Base-by-base conservation (phyloP, 2,797 vertebrate genomes). In the Eulemur coronatus region DNA sequence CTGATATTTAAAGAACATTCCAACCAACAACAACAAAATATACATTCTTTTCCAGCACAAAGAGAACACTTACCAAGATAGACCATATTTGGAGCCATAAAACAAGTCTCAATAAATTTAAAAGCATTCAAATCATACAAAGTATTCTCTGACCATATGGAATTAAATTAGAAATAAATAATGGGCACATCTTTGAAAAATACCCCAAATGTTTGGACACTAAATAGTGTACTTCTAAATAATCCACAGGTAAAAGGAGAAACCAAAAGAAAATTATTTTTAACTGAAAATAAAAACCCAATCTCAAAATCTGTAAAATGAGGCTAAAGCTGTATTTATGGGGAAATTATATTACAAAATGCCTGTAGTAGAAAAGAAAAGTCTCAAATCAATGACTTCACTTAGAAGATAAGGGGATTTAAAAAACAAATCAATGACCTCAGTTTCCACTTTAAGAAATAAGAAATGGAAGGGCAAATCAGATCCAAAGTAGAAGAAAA, bases 101-200 rank as follows among this genome's bases (percentile, higher is more conserved):
- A 65, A 92, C 52, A 93, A 95, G 30, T 35, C 18, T 52, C 41
- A 59, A 46, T 41, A 52, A 81, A 87, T 67, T 94, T 57, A 48
- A 89, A 76, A 52, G n/a, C 41, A 85, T 46, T 46, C 14, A 67
- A 67, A 30, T 79, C 22, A 96, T 33, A 91, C 35, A 84, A 84
- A 86, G 18, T 69, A 81, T 92, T 72, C 30, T 52, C 80, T 86
- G 75, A 63, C 6, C 28, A 84, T 41, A 84, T 13, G 7, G 17
- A 86, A 82, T 80, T 85, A 94, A 85, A 81, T 59, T 30, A 94
- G 63, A 82, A 87, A 87, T 76, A 86, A 86, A 35, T 76, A 94
- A 97, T 26, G 75, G n/a, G 48, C 14, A 30, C 76, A 52, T 78
- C 70, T 84, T 80, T 94, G 55, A 69, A 82, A 88, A 92, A 87